These are phyloP conservation scores for Serripes groenlandicus DNA, from an alignment of 2,888 invertebrate genomes.

Conservation along the genomic window DNA sequence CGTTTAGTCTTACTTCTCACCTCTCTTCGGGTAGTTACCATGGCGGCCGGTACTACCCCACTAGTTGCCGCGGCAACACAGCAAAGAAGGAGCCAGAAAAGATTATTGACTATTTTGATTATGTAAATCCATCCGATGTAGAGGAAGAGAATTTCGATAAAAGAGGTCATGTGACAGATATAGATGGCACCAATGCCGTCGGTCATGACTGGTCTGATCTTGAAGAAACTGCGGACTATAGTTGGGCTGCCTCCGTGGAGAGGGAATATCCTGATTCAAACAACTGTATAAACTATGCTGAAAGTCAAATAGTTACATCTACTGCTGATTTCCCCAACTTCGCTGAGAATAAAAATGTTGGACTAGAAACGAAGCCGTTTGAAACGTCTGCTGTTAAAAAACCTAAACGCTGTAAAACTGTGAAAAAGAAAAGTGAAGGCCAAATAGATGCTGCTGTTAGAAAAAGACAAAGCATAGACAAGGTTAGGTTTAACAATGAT, in stretches of 20 bases:
- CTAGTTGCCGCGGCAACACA: conserved; percentile 27
- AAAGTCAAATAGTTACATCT: neutral
- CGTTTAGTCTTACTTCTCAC: conserved; percentile 39
- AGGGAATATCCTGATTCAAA: neutral
- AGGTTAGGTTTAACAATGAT: too few relatives aligned
- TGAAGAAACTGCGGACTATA: neutral
- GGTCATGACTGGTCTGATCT: neutral
- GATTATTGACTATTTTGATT: conserved; percentile 61
- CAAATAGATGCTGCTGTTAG: too few relatives aligned
- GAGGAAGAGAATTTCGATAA: conserved; percentile 22
- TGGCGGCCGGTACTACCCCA: conserved; percentile 40
- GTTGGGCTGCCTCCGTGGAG: neutral
- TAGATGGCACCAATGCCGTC: neutral
- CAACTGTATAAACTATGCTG: neutral
- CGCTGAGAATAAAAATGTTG: conserved; percentile 4
- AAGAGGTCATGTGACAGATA: neutral
- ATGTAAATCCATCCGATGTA: conserved; percentile 55
- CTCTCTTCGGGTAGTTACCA: conserved; percentile 44
- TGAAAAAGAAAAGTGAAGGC: too few relatives aligned
- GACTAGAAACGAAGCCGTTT: neutral
- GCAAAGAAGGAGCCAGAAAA: conserved; percentile 17
- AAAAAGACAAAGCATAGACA: too few relatives aligned
- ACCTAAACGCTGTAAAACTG: too few relatives aligned
- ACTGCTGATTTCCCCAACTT: conserved; percentile 3
- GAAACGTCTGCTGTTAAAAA: conserved; percentile 7